These are phyloP conservation scores for Drosophila quinaria DNA, from an alignment of 2,888 invertebrate genomes.

Conservation along the genomic window DNA sequence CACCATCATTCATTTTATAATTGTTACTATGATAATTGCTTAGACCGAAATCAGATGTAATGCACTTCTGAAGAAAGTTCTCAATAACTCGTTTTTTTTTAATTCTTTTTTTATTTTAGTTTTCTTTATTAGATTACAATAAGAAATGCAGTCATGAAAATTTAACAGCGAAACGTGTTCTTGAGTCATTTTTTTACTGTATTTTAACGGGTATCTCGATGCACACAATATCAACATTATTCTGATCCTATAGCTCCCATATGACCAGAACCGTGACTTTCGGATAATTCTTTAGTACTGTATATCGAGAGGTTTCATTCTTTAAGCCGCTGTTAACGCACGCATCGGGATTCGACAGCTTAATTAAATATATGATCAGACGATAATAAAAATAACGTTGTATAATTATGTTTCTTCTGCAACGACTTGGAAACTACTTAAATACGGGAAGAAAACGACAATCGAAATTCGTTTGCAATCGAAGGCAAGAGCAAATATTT, in stretches of 20 bases:
- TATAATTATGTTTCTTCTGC: conserved; percentile 23
- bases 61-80: conserved; percentile 31
- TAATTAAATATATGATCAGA: conserved; percentile 35
- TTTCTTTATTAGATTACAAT: no score
- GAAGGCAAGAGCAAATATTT: not conserved
- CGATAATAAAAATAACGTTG: conserved; percentile 5
- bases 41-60: conserved; percentile 25
- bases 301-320: no score
- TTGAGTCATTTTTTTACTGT: conserved; percentile 77
- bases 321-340: conserved; percentile 89
- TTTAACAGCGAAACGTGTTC: no score
- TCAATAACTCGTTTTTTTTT: not conserved
- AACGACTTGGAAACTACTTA: conserved; percentile 48
- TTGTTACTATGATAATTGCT: conserved; percentile 6
- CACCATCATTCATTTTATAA: not conserved
- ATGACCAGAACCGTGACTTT: conserved; percentile 89
- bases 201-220: conserved; percentile 88
- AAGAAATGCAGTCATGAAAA: no score
- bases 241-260: conserved; percentile 90
- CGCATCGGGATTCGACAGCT: conserved; percentile 62
- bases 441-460: conserved; percentile 17
- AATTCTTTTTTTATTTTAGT: no score
- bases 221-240: conserved; percentile 87
- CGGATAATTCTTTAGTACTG: conserved; percentile 89
- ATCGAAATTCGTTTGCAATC: conserved; percentile 21